Percentiles rank a stretch among this genome's conserved stretches.
These are phyloP conservation scores for Torymus tubicola DNA, from an alignment of 2,888 invertebrate genomes.

Conservation along the genomic window DNA sequence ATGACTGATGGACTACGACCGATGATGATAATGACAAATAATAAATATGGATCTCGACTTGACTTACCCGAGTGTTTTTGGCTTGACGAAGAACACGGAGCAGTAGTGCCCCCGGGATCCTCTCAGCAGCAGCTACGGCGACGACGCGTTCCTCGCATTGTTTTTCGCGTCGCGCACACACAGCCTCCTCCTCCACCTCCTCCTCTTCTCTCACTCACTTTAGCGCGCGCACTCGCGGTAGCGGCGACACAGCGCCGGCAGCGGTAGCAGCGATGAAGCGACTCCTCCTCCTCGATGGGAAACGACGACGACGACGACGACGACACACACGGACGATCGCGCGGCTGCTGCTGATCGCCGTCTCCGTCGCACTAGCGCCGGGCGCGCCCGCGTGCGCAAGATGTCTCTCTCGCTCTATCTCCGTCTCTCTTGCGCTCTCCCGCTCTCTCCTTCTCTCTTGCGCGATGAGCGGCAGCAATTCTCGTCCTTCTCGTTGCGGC, in stretches of 20 bases:
- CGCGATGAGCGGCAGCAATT: too few relatives aligned
- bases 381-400: conserved; percentile 54
- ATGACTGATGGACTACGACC: too few relatives aligned
- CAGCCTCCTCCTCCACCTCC: conserved; percentile 13
- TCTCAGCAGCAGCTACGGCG: conserved; percentile 49
- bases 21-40: too few relatives aligned
- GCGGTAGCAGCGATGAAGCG: not conserved
- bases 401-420: conserved; percentile 35
- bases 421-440: not conserved
- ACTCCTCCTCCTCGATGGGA: too few relatives aligned
- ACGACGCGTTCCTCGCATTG: conserved; percentile 54
- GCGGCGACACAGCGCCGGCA: not conserved
- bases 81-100: conserved; percentile 10
- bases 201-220: conserved; percentile 12
- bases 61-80: conserved; percentile 20
- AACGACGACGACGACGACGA: too few relatives aligned
- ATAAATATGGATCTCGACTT: not conserved
- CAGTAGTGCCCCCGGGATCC: conserved; percentile 37
- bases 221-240: not conserved
- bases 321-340: too few relatives aligned
- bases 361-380: conserved; percentile 50
- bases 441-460: too few relatives aligned
- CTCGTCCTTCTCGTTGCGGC: too few relatives aligned
- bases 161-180: conserved; percentile 45
- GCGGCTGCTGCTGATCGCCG: not conserved